Percentiles rank a stretch among this genome's conserved stretches.
phyloP scores from a whole-genome alignment of 2,888 invertebrate species.

The Pammene fasciana region DNA sequence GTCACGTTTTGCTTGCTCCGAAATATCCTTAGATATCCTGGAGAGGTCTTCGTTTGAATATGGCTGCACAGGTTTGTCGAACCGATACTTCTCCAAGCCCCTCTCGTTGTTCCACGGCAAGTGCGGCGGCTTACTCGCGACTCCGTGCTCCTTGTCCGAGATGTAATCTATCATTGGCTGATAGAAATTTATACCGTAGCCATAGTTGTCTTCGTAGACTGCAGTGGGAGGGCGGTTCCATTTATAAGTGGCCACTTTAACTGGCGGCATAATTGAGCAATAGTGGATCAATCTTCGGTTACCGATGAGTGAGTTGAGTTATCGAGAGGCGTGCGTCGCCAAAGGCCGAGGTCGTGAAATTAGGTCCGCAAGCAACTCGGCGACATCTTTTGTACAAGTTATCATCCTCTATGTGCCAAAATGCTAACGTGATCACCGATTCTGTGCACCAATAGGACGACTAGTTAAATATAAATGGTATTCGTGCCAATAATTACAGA shows the following conservation, averaged over 20 bases:
- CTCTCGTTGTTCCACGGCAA: constrained; percentile 89
- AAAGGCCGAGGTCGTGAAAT: constrained; percentile 66
- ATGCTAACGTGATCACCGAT: constrained; percentile 58
- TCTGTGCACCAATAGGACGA: constrained; percentile 73
- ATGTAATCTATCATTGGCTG: constrained; percentile 95
- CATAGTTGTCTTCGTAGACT: constrained; percentile 92
- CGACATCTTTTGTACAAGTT: constrained; percentile 75
- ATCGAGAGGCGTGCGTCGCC: constrained; percentile 55
- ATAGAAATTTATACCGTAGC: constrained; percentile 92
- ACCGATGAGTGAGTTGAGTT: constrained; percentile 54
- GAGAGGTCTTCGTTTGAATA: constrained; percentile 87
- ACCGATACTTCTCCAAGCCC: constrained; percentile 86
- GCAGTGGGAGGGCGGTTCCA: constrained; percentile 85
- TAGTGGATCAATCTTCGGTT: constrained; percentile 62
- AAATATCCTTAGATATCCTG: constrained; percentile 86
- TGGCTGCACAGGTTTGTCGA: constrained; percentile 84
- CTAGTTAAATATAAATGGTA: constrained; percentile 70
- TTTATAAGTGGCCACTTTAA: constrained; percentile 73
- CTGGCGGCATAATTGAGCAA: constrained; percentile 67
- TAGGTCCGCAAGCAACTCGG: constrained; percentile 60
- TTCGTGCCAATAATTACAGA: constrained; percentile 67
- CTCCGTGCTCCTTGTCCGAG: constrained; percentile 85
- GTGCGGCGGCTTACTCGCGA: constrained; percentile 82
- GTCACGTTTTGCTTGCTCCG: constrained; percentile 87
- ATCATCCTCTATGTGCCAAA: constrained; percentile 69